phyloP scores from a whole-genome alignment of 2,113 vertebrate genomes.

The Neolamprologus cancellatus region DNA sequence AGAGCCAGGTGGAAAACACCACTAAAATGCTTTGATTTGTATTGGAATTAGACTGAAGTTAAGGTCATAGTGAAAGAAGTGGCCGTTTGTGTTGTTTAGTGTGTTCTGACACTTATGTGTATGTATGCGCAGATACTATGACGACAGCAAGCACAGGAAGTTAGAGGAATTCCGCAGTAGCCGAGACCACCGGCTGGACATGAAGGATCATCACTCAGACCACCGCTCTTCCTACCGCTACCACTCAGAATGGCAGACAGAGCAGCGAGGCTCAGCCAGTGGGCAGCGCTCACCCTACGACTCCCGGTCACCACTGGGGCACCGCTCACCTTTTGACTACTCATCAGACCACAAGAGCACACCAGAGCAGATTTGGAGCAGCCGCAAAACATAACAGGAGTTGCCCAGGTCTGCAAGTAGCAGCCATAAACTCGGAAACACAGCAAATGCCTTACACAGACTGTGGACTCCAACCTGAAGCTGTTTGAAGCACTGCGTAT shows the following conservation, averaged over 20 bases:
- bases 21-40: background rate
- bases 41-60: background rate
- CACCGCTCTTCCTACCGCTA: constrained; percentile 87
- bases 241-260: constrained; percentile 93
- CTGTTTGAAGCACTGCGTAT: constrained; percentile 76
- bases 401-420: constrained; percentile 54
- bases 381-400: constrained; percentile 92
- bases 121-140: constrained; percentile 74
- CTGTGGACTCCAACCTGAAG: constrained; percentile 72
- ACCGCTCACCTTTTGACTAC: constrained; percentile 91
- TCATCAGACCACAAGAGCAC: constrained; percentile 93
- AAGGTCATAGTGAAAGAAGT: background rate
- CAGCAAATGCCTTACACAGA: constrained; percentile 95
- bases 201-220: constrained; percentile 86
- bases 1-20: background rate
- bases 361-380: constrained; percentile 94
- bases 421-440: constrained; percentile 91
- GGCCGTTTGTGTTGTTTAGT: background rate
- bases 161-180: constrained; percentile 84
- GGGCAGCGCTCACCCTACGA: constrained; percentile 90
- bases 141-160: constrained; percentile 89
- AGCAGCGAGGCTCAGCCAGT: constrained; percentile 84
- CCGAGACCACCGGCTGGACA: constrained; percentile 85
- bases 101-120: background rate
- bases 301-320: constrained; percentile 82